A percentile compares a stretch with the other conserved stretches of the same genome.
Conservation (phyloP, 2,113 vertebrate species). For the Amphiprion percula region DNA sequence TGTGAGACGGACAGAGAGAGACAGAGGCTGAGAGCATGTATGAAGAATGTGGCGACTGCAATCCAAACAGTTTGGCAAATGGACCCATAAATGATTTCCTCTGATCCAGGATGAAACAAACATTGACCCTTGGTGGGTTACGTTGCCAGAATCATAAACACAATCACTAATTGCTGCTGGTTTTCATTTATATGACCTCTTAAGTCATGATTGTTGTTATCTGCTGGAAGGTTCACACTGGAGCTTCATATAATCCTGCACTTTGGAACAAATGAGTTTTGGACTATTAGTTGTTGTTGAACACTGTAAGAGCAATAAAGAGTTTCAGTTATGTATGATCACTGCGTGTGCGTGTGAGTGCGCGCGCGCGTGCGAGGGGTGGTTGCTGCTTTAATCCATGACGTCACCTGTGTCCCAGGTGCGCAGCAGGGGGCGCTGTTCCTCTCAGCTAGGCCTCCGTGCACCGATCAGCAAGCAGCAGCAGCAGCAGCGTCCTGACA, state of each 20-base stretch:
- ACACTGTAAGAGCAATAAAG: no score
- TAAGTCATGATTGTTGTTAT: not conserved
- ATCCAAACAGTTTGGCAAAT: not conserved
- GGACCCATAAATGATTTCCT: not conserved
- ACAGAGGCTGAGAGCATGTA: not conserved
- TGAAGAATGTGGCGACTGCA: no score
- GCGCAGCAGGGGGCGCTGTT: slow-evolving; percentile 80
- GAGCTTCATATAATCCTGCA: not conserved
- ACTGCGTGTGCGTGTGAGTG: slow-evolving; percentile 1
- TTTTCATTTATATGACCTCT: not conserved
- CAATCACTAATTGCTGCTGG: not conserved
- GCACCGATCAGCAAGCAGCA: slow-evolving; percentile 9
- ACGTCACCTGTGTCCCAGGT: slow-evolving; percentile 77
- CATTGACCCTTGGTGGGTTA: not conserved
- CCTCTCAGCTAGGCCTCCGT: slow-evolving; percentile 28
- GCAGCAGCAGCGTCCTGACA: slow-evolving; percentile 35
- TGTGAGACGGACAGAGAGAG: no score
- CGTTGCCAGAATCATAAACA: not conserved
- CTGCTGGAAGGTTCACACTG: not conserved
- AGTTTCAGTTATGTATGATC: no score
- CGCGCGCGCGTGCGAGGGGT: not conserved
- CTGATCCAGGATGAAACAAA: slow-evolving; percentile 10
- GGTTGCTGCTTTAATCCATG: slow-evolving; percentile 59
- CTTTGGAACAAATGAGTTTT: not conserved
- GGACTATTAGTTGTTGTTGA: no score